phyloP scores from a whole-genome alignment of 2,113 vertebrate genomes.

The Phylloscopus whistleri region DNA sequence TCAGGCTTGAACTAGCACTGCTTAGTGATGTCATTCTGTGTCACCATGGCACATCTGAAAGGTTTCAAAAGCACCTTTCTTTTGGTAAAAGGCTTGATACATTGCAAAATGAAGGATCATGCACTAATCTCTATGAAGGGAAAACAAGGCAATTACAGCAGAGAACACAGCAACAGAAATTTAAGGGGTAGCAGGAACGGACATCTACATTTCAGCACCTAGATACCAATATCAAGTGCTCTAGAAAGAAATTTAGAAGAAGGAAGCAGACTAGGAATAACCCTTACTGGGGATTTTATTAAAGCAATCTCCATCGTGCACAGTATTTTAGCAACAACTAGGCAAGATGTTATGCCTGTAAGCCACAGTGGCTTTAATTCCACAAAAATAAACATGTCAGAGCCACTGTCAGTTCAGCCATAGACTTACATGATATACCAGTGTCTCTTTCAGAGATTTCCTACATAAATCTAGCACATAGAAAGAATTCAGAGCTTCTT shows the following conservation, averaged over 20 bases:
- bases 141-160: not conserved
- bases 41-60: not conserved
- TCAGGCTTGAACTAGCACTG: not conserved
- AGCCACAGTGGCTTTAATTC: not conserved
- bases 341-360: not conserved
- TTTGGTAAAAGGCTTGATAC: not conserved
- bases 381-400: not conserved
- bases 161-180: not conserved
- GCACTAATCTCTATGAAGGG: not conserved
- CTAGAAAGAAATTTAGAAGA: not conserved
- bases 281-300: not conserved
- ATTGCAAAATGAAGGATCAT: not conserved
- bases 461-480: not conserved
- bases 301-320: not conserved
- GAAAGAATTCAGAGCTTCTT: not conserved
- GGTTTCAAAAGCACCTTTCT: not conserved
- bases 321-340: not conserved
- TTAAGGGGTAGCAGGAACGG: not conserved
- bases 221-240: slow-evolving; percentile 6
- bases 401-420: not conserved
- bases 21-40: not conserved
- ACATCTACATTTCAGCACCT: slow-evolving; percentile 2
- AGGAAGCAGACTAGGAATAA: not conserved
- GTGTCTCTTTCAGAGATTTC: not conserved
- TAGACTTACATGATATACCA: not conserved